Base-by-base conservation (phyloP, 2,888 invertebrate species). In the Podotricha telesiphe region DNA sequence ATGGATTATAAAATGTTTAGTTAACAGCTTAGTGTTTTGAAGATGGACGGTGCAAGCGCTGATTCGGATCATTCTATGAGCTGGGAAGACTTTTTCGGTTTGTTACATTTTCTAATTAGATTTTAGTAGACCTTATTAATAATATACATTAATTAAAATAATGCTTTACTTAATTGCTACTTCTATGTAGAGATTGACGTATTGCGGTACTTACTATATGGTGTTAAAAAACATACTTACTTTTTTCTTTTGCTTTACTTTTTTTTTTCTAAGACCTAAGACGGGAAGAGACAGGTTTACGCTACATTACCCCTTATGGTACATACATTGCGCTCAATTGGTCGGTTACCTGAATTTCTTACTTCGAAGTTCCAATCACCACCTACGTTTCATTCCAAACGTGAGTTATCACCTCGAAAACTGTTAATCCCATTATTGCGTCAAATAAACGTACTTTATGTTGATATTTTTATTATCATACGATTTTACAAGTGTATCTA, bases 1-100 rank as follows among this genome's bases (percentile, higher is more conserved):
- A 66, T 71, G 71, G 61, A 65, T 75, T 70, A 51, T 69, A 68
- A 71, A 69, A 78, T 87, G 86, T 82, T 78, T 70, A 80, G 81
- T 82, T 86, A 81, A 75, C 78, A 73, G 76, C 71, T 75, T 76
- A 81, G 85, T 86, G 73, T 40, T 73, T 78, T 76, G 83, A 91
- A 88, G 82, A 93, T 93, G 93, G 93, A 93, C 83, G 93, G 90
- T 82, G 86, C 90, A 77, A 93, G 89, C 79, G 93, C 92, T 80
- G 95, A 95, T 85, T 95, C 95, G 78, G 95, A 95, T 87, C 94
- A 94, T 80, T 95, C 95, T 84, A 94, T 95, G 93, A 95, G 94
- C 83, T 95, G 95, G 95, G 95, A 95, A 86, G 95, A 95, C 82
- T 95, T 95, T 93, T 95, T 95, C 82, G 95, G 95, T 95, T 81